Evolutionary conservation across 2,888 invertebrate genomes (phyloP).

Genomic region (Tetheella fluctuosa): DNA sequence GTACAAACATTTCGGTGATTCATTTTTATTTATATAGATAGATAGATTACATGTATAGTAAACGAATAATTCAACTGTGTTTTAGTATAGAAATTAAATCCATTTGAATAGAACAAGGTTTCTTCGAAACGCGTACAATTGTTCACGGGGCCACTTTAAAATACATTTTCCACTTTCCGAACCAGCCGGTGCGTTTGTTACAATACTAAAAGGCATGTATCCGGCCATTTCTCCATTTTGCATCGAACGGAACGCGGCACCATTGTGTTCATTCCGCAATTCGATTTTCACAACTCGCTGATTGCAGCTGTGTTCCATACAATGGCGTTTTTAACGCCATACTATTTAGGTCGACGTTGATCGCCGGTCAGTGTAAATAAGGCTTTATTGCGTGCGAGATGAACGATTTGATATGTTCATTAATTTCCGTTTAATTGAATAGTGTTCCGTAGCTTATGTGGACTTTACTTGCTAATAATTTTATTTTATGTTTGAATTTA

Average conservation of each 20-base stretch:
- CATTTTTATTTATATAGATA: no score
- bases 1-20: no score
- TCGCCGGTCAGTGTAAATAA: conserved; percentile 27
- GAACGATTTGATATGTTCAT: conserved; percentile 22
- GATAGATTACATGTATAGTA: not conserved
- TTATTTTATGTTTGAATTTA: not conserved
- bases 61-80: not conserved
- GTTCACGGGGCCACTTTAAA: conserved; percentile 7
- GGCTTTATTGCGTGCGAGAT: conserved; percentile 22
- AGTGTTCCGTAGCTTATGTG: not conserved
- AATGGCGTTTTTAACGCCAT: conserved; percentile 17
- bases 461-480: not conserved
- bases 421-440: conserved; percentile 17
- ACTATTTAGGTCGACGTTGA: conserved; percentile 32
- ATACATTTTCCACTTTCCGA: conserved; percentile 18
- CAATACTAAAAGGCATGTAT: conserved; percentile 32
- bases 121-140: conserved; percentile 14
- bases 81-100: not conserved
- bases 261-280: conserved; percentile 22
- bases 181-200: conserved; percentile 10
- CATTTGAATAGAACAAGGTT: conserved; percentile 10
- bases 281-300: conserved; percentile 14
- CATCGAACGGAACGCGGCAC: conserved; percentile 20
- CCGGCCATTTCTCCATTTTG: conserved; percentile 43
- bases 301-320: conserved; percentile 15